Evolutionary conservation across 1,140 invertebrate genomes (phyloP).

Genomic region (Goniozus legneri): DNA sequence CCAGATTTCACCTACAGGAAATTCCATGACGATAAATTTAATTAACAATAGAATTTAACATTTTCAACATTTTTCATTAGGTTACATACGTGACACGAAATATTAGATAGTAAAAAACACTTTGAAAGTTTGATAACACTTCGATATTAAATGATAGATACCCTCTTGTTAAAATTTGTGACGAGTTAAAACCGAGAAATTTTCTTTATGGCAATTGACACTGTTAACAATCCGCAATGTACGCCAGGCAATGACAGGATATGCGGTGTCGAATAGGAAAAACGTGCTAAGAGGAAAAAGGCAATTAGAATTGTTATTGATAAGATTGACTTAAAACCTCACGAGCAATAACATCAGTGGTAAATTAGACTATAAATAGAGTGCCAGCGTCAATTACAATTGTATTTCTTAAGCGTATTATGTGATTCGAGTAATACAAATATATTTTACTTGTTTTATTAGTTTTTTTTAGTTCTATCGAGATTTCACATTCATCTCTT

Average conservation of each 20-base stretch:
- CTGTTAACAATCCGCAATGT: too few species aligned
- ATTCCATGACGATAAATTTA: too few species aligned
- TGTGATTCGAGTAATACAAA: not conserved
- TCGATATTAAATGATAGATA: too few species aligned
- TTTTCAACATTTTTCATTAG: slow-evolving; percentile 28
- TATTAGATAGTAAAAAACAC: too few species aligned
- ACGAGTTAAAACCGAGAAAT: not conserved
- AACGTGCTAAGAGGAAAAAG: not conserved
- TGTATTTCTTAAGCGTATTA: not conserved
- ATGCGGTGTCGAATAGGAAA: too few species aligned
- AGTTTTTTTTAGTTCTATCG: not conserved
- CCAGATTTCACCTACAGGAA: too few species aligned
- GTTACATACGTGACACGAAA: too few species aligned
- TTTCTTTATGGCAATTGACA: not conserved
- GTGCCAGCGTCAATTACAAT: not conserved
- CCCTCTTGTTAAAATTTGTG: not conserved
- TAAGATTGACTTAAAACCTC: not conserved
- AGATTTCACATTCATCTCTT: not conserved
- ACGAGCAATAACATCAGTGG: not conserved
- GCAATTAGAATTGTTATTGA: not conserved
- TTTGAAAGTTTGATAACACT: too few species aligned
- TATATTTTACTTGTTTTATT: not conserved
- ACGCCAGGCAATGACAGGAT: too few species aligned
- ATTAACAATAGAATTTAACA: slow-evolving; percentile 33
- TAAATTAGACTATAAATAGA: not conserved